Evolutionary conservation across 37 sponge, comb jelly and placozoan species (phyloP).

Genomic region (Theonella swinhoei): DNA sequence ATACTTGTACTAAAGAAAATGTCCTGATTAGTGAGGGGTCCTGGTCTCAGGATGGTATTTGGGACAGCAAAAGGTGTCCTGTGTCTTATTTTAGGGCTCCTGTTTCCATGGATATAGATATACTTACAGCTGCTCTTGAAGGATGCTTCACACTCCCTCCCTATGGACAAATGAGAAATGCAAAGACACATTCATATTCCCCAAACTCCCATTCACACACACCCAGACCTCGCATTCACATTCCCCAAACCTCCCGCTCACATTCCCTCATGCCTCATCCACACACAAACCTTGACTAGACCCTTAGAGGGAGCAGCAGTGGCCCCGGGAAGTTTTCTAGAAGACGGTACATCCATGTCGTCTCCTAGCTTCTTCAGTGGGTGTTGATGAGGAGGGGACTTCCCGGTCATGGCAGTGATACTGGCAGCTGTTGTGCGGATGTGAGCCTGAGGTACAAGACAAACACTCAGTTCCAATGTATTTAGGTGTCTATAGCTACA

Average conservation of each 20-base stretch:
- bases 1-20: too few relatives aligned
- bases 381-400: background rate
- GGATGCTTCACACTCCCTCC: background rate
- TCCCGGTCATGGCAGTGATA: conserved; percentile 40
- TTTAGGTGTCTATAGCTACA: too few relatives aligned
- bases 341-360: background rate
- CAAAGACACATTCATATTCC: background rate
- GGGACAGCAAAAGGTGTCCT: background rate
- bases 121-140: background rate
- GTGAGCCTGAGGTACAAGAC: too few relatives aligned
- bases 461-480: too few relatives aligned
- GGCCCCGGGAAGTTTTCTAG: background rate
- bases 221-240: background rate
- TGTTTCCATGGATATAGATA: background rate
- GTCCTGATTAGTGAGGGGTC: too few relatives aligned
- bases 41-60: background rate
- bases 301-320: background rate
- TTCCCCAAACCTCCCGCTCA: background rate
- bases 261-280: background rate
- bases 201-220: background rate
- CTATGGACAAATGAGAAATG: too few relatives aligned
- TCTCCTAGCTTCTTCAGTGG: background rate
- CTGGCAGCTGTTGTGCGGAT: conserved; percentile 50
- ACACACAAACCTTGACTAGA: background rate
- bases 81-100: background rate